Evolutionary conservation across 2,888 invertebrate species (phyloP), one percentile per base, ranked within the genome.

Genomic region (Cheilosia variabilis): DNA sequence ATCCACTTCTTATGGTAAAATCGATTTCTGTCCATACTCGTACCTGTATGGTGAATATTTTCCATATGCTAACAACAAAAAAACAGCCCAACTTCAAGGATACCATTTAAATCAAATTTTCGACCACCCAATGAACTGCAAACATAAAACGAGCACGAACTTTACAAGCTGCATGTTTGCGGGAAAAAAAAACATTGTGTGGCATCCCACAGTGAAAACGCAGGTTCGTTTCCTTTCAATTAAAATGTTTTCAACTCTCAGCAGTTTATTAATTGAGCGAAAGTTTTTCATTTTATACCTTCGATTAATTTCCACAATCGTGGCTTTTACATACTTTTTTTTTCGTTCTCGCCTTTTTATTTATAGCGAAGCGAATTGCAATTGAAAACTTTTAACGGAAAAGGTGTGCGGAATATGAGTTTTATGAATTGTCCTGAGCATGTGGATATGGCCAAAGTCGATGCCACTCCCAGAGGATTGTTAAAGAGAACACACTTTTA

Each of bases 231-330:
- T 66, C 66, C 69, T 73, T 73, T 73, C 79, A 83, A 79, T 83
- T 78, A 83, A 84, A 84, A 79, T 71, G 65, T 84, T 79, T 69
- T 84, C 79, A 84, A 79, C 83, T 79, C 73, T 69, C 73, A 79
- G 75, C 79, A 84, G 65, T 75, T 79, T 79, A 79, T 79, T 65
- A 79, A 84, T 75, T 84, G 78, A 79, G 69, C 22, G 37, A 78
- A 78, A 72, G 68, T 78, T 78, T 62, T 60, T 31, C 50, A 62
- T 52, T 72, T 71, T 53, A 31, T 55, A 52, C 72, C 62, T 62
- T 72, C 52, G 62, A 72, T 62, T 52, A 41, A 72, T 62, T 72
- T 52, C 5, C 50, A 72, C 60, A 72, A 62, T 52, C 43, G 19
- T 22, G 69, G 62, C 43, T 10, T 80, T 77, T 77, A 71, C 45